Conservation (phyloP, 1,140 invertebrate genomes). For the Asobara japonica region DNA sequence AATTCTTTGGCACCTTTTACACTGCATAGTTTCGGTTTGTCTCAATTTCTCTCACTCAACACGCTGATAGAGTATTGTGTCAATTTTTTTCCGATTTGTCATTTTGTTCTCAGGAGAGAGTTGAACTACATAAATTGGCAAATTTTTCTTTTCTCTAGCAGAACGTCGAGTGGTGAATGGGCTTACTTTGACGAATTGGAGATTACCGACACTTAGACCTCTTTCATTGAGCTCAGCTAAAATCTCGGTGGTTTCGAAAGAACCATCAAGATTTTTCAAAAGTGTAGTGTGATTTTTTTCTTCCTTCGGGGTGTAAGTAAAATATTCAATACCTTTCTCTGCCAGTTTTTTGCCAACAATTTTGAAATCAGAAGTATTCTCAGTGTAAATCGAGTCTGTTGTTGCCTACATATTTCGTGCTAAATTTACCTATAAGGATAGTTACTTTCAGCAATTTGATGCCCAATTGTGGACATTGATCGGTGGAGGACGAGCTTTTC, state of each 20-base stretch:
- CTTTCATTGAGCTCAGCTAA: background rate
- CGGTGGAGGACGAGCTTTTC: background rate
- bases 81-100: background rate
- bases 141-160: background rate
- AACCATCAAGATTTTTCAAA: slow-evolving; percentile 9
- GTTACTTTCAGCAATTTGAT: background rate
- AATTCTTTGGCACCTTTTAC: slow-evolving; percentile 14
- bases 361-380: slow-evolving; percentile 7
- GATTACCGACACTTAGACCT: background rate
- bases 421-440: background rate
- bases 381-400: slow-evolving; percentile 1
- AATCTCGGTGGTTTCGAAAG: background rate
- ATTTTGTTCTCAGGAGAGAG: background rate
- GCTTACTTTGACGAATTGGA: slow-evolving; percentile 4
- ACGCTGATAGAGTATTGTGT: background rate
- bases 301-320: slow-evolving; percentile 15
- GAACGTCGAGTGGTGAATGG: background rate
- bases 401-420: background rate
- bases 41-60: slow-evolving; percentile 19
- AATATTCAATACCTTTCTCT: slow-evolving; percentile 9
- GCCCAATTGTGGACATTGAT: background rate
- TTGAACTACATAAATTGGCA: slow-evolving; percentile 20
- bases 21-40: background rate
- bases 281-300: slow-evolving; percentile 3
- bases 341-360: background rate